Conservation (phyloP, 2,113 vertebrate species). For the Pygoscelis antarcticus region DNA sequence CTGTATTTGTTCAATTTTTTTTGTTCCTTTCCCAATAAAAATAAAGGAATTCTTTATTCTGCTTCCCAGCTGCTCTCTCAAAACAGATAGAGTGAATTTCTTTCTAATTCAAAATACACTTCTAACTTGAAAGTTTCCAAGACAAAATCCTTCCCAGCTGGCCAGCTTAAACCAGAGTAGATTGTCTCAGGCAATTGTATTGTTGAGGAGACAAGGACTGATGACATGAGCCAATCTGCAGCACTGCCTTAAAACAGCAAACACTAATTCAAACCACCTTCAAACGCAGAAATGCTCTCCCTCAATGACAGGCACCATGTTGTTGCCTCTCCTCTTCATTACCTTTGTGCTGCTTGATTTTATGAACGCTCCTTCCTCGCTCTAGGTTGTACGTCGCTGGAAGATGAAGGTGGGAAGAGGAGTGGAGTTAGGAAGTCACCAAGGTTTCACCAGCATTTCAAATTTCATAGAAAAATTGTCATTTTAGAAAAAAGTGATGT, state of each 20-base stretch:
- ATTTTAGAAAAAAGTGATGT: neutral
- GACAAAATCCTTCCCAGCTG: neutral
- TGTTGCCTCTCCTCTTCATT: neutral
- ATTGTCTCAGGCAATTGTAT: neutral
- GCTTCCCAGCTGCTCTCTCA: neutral
- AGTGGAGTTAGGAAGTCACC: neutral
- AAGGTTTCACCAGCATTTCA: neutral
- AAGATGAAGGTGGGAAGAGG: neutral
- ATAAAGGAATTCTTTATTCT: neutral
- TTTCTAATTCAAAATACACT: neutral
- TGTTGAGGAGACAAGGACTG: neutral
- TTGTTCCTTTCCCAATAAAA: neutral
- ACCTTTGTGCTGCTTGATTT: neutral
- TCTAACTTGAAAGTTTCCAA: neutral
- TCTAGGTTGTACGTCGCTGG: neutral
- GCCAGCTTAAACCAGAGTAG: neutral
- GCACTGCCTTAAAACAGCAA: neutral
- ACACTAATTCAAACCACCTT: neutral
- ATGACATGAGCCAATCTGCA: neutral
- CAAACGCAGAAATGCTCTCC: neutral
- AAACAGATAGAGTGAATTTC: neutral
- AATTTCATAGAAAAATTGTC: neutral
- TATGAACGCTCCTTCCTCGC: neutral
- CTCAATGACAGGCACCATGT: neutral
- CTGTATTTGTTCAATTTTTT: neutral